These are phyloP conservation scores for Oostethus manadensis DNA, from an alignment of 2,113 vertebrate species.

Conservation along the genomic window DNA sequence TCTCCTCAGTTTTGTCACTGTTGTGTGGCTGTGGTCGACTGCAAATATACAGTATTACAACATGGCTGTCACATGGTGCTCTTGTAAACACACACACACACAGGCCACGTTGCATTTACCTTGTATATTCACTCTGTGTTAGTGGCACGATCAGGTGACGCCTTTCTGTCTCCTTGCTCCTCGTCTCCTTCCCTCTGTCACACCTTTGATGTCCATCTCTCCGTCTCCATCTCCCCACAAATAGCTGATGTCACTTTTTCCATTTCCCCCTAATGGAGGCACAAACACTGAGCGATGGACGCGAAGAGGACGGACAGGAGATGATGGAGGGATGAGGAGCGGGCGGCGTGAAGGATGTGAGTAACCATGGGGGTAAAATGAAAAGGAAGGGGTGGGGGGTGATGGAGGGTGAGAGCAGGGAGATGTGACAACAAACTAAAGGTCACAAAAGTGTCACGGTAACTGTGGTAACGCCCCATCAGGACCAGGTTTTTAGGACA, in stretches of 20 bases:
- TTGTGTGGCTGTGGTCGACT: conserved; percentile 65
- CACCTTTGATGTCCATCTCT: conserved; percentile 14
- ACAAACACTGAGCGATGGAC: conserved; percentile 58
- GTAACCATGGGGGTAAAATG: conserved; percentile 6
- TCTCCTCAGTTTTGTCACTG: conserved; percentile 62
- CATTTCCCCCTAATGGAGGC: conserved; percentile 67
- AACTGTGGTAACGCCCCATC: background rate
- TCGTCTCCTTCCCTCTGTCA: conserved; percentile 16
- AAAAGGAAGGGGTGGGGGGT: conserved; percentile 35
- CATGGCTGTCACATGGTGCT: conserved; percentile 13
- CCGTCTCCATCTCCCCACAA: conserved; percentile 60
- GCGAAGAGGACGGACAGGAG: conserved; percentile 57
- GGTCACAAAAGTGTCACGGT: background rate
- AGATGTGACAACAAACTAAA: background rate
- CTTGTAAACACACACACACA: conserved; percentile 31
- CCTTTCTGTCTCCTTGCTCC: background rate
- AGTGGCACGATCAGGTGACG: conserved; percentile 63
- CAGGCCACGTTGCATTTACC: conserved; percentile 50
- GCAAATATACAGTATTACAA: conserved; percentile 71
- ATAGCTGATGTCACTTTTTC: conserved; percentile 72
- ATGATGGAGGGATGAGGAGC: conserved; percentile 49
- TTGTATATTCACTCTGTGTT: conserved; percentile 67
- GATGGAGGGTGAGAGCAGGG: background rate
- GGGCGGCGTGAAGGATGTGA: conserved; percentile 17
- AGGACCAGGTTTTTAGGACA: background rate